Base-by-base conservation (phyloP, 2,113 vertebrate species). In the Entosphenus tridentatus region DNA sequence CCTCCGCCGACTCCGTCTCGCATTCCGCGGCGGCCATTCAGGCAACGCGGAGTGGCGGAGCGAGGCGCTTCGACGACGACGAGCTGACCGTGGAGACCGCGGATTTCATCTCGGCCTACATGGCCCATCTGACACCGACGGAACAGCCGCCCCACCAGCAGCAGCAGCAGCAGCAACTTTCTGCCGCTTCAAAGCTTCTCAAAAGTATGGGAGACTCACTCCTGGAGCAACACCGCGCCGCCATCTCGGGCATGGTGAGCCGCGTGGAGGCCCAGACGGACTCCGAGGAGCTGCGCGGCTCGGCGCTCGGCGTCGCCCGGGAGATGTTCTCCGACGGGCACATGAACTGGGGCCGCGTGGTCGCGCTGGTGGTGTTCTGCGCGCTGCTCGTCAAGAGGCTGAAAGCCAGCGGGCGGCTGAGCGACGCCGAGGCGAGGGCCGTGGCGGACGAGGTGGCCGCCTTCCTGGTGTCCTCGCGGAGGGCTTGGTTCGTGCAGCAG, bases 271-370 rank as follows among this genome's bases (percentile, higher is more conserved):
- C 71, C 5, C 59, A 80, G 65, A 81, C 81, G 12, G 84, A 90
- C 62, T 9, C n/a, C 62, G 62, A 39, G 62, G 21, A 65, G 62
- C n/a, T 65, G n/a, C 10, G 62, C 62, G 62, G 62, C 62, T 21
- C 62, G 2, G 0, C 76, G 86, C 70, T 86, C 72, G 82, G 72
- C 67, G 88, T 90, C 56, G 87, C 88, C 1, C 8, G 73, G 0
- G 84, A 89, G 69, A 88, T 91, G 78, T 93, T 93, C 73, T 80
- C 86, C 0, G 88, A 93, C 9, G 84, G 86, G 72, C 85, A 81
- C 76, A 89, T 88, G 74, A 93, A 87, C 79, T 93, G 89, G 89
- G 88, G 89, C 71, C 79, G 88, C 1, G 86, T 91, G 18, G 89
- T 93, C 2, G 84, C 88, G 1, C 73, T 93, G 1, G 89, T 93